phyloP scores from a whole-genome alignment of 37 sponge, comb jelly and placozoan species.

The Spongilla lacustris region DNA sequence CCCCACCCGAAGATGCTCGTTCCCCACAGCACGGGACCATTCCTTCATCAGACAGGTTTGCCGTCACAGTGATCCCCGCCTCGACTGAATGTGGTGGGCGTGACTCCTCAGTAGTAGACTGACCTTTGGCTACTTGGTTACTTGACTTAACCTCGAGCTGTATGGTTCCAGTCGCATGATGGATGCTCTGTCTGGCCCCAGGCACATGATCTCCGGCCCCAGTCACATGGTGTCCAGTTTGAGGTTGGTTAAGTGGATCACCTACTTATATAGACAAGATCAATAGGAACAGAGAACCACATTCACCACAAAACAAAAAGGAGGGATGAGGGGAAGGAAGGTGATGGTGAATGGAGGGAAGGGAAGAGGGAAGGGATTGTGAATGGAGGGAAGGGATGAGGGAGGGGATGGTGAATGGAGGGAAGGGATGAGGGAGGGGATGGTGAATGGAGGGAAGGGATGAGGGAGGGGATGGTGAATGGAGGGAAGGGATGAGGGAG shows the following conservation, averaged over 20 bases:
- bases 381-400: too few species aligned
- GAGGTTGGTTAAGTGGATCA: not conserved
- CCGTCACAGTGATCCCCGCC: not conserved
- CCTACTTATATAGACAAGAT: not conserved
- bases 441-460: not conserved
- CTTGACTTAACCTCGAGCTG: not conserved
- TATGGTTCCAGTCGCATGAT: too few species aligned
- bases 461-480: not conserved
- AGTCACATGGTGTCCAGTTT: not conserved
- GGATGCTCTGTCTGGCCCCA: not conserved
- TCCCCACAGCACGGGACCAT: not conserved
- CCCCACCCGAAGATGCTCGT: too few species aligned
- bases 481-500: not conserved
- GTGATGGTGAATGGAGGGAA: too few species aligned
- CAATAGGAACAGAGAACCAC: not conserved
- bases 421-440: not conserved
- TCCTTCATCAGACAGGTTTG: not conserved
- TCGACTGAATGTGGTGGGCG: not conserved
- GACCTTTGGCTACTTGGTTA: not conserved
- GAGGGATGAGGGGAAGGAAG: not conserved
- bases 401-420: not conserved
- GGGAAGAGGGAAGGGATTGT: too few species aligned
- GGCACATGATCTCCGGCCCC: not conserved
- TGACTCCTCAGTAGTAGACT: too few species aligned
- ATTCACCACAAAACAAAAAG: not conserved